Conservation (phyloP, 2,888 invertebrate genomes). For the Zonitis immaculata region DNA sequence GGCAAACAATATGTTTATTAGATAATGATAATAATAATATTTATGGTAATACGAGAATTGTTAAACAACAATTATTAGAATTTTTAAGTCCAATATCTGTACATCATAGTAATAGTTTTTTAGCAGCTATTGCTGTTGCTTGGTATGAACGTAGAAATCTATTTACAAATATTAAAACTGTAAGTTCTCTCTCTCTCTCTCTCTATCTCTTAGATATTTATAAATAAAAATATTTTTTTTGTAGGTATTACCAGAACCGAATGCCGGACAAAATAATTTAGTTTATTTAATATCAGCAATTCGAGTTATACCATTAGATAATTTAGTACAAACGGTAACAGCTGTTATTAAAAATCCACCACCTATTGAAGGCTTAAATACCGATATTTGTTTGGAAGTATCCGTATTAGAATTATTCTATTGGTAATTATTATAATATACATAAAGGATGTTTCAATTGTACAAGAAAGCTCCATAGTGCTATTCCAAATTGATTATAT, state of each 20-base stretch:
- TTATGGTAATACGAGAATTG: constrained; percentile 60
- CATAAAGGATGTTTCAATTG: no score
- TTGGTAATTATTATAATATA: constrained; percentile 49
- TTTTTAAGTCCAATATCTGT: constrained; percentile 79
- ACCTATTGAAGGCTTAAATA: constrained; percentile 56
- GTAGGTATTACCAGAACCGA: constrained; percentile 60
- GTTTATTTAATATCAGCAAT: constrained; percentile 76
- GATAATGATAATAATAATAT: constrained; percentile 52
- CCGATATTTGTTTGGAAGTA: constrained; percentile 66
- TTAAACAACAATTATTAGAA: constrained; percentile 74
- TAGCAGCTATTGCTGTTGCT: constrained; percentile 78
- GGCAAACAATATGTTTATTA: constrained; percentile 61
- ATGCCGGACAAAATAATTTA: constrained; percentile 66
- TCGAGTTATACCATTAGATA: constrained; percentile 78
- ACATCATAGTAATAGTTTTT: constrained; percentile 74
- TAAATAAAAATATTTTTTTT: constrained; percentile 20
- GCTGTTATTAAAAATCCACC: constrained; percentile 77
- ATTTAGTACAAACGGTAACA: constrained; percentile 74
- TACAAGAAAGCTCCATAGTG: no score
- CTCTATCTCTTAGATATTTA: no score
- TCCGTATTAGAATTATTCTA: constrained; percentile 78
- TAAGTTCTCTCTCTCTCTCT: no score
- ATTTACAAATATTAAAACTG: constrained; percentile 49
- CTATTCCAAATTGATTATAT: no score
- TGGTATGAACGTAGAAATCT: constrained; percentile 71